Base-by-base conservation (phyloP, 2,113 vertebrate species). In the Otis tarda region DNA sequence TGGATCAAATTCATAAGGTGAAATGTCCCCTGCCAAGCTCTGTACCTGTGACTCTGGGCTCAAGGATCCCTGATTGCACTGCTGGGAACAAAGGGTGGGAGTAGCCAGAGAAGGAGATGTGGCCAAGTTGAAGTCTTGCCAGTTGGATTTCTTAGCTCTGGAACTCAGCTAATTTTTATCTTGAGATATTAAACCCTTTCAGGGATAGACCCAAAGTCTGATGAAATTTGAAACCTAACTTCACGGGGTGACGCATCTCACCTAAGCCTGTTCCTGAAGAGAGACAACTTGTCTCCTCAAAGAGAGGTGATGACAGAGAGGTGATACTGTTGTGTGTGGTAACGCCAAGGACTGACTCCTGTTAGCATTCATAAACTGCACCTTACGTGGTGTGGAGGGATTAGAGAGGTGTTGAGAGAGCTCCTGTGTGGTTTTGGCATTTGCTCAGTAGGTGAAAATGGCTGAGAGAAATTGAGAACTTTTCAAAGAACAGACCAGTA, bases 241-340 rank as follows among this genome's bases (percentile, higher is more conserved):
- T 31, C 0, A 2, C 1, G 1, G 1, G 22, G 10, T 68, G 60
- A 13, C 67, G 6, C 11, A 24, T 81, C 8, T 76, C 47, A 76
- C 21, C 31, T 37, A 60, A 7, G 33, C 5, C 50, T 74, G 60
- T 56, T 71, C 43, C 37, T 73, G 14, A 78, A 21, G 50, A 33
- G 8, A 65, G 33, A 67, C 63, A 35, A 53, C 9, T 65, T 69
- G 11, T 68, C 25, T 69, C 2, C 2, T 30, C 27, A 23, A 9
- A 88, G 55, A 35, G 6, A 35, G 10, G 11, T 61, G n/a, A 63
- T 37, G 41, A 12, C 45, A 41, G 45, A 63, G 52, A 71, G 21
- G 10, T 20, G 23, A 50, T 31, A 13, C 10, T 8, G 0, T 33
- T 74, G 15, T 74, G 5, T 35, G 16, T 55, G 12, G 55, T 41